Conservation (phyloP, 2,888 invertebrate species). For the Chymomyza procnemis region DNA sequence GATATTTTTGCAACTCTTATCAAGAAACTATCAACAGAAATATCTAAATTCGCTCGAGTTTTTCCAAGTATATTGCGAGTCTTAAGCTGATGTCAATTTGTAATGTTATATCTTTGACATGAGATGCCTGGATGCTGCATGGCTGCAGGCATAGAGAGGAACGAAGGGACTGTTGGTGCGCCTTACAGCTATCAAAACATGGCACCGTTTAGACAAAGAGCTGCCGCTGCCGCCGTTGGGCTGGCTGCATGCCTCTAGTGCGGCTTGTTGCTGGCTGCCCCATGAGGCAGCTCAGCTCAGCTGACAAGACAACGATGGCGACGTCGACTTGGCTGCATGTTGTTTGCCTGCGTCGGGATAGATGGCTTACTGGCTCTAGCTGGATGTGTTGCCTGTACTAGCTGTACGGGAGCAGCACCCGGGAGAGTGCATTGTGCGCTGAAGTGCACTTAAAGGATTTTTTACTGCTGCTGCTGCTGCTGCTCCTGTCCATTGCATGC, state of each 20-base stretch:
- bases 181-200: background rate
- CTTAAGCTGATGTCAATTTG: background rate
- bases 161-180: background rate
- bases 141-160: too few species aligned
- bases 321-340: background rate
- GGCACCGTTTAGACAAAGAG: background rate
- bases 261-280: background rate
- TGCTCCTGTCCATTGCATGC: conserved; percentile 27
- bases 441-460: conserved; percentile 69
- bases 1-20: background rate
- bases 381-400: background rate
- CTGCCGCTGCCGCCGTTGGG: too few species aligned
- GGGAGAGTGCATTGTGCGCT: conserved; percentile 68
- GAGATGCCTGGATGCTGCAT: background rate
- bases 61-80: background rate
- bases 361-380: background rate
- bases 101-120: background rate
- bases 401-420: conserved; percentile 13
- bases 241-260: background rate
- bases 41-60: background rate
- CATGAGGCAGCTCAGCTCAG: background rate
- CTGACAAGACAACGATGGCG: background rate
- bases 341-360: background rate
- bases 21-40: background rate
- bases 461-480: conserved; percentile 18